Base-by-base conservation (phyloP, 2,888 invertebrate genomes). In the Nysson spinosus region DNA sequence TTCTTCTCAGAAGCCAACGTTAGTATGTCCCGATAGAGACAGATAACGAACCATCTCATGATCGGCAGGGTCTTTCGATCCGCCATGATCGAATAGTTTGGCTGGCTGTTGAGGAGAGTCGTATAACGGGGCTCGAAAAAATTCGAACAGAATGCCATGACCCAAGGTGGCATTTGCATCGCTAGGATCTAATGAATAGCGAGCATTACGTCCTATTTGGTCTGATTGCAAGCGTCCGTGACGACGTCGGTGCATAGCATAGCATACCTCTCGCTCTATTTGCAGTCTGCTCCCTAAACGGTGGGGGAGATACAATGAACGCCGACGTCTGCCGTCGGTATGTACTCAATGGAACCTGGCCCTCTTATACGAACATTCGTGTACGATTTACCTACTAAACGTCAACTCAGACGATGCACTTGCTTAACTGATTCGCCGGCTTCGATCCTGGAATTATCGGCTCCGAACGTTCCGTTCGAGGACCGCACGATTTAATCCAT, bases 151-250 rank as follows among this genome's bases (percentile, higher is more conserved):
- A 82, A 82, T 83, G 72, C 76, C 76, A 73, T 80, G 83, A 82
- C 81, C 80, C 73, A 75, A 71, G 69, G 70, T 76, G 82, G 81
- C 78, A 81, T 82, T 81, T 75, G 82, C 81, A 82, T 81, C 76
- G 72, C 78, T 77, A 68, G 78, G 76, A 81, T 81, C 79, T 81
- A 79, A 83, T 81, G 79, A 84, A 84, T 84, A 79, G 81, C 80
- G 69, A 62, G 80, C 80, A 78, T 83, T 80, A 75, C 79, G 75
- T 80, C 72, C 81, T 78, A 80, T 83, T 83, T 80, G 81, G 79
- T 82, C 79, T 81, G 78, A 69, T 80, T 80, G 79, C 77, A 75
- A 79, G 54, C 69, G 74, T 66, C 69, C 71, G 71, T 75, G 75
- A 74, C 77, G 79, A 77, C 76, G 74, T 73, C 69, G 19, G 62